Conservation (phyloP, 2,888 invertebrate species). For the Harpalus rufipes region DNA sequence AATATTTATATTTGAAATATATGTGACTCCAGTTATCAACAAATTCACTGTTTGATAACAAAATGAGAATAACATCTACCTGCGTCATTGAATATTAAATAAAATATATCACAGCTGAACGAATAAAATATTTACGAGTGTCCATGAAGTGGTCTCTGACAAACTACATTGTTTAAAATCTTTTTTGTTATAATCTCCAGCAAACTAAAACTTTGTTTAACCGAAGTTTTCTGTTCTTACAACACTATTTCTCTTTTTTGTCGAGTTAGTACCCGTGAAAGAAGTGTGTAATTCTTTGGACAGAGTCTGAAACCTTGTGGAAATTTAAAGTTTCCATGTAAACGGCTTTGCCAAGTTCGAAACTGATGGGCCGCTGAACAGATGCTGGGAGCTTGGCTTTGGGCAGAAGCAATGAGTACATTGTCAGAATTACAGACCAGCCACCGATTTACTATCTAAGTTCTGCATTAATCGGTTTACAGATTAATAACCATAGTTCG, state of each 20-base stretch:
- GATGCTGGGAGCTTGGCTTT: background rate
- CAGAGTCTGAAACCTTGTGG: background rate
- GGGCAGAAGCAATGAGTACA: background rate
- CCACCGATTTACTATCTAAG: background rate
- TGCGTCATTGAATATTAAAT: too few species aligned
- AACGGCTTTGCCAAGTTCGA: background rate
- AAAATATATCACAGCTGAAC: too few species aligned
- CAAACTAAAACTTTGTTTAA: too few species aligned
- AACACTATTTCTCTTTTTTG: background rate
- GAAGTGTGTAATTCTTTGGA: conserved; percentile 2
- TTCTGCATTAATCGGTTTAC: background rate
- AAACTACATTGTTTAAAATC: too few species aligned
- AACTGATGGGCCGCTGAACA: background rate
- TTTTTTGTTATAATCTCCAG: too few species aligned
- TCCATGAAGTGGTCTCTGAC: too few species aligned
- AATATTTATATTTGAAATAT: too few species aligned
- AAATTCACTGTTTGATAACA: too few species aligned
- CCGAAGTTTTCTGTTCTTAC: background rate
- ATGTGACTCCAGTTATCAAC: too few species aligned
- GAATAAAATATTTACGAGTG: too few species aligned
- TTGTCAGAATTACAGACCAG: background rate
- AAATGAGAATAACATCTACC: too few species aligned
- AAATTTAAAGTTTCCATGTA: conserved; percentile 6
- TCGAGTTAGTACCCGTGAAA: background rate
- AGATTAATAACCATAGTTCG: background rate